These are phyloP conservation scores for Dasypus novemcinctus DNA, from an alignment of 2,113 vertebrate species.

Conservation along the genomic window DNA sequence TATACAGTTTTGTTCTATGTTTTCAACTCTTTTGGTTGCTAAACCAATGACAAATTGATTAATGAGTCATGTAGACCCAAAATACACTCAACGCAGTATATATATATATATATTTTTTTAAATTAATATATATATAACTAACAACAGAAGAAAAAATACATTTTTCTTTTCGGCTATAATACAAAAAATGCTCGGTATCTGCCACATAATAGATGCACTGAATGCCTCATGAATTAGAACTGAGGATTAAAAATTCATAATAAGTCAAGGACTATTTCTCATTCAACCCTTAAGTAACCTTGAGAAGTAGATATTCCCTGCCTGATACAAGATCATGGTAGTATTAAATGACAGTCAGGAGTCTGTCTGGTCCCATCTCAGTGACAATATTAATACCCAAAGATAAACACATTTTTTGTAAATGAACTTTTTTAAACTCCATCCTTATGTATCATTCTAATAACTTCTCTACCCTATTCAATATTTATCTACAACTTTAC, in stretches of 20 bases:
- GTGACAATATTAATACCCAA: not conserved
- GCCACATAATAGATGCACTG: not conserved
- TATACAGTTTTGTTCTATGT: not conserved
- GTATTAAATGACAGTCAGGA: not conserved
- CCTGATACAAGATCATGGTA: not conserved
- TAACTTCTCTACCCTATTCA: not conserved
- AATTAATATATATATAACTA: not conserved
- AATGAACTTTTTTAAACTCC: not conserved
- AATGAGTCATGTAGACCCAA: not conserved
- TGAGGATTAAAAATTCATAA: conserved; percentile 1
- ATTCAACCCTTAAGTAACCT: not conserved
- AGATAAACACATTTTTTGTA: not conserved
- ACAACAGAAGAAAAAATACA: not conserved
- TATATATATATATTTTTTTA: no score
- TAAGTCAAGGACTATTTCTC: not conserved
- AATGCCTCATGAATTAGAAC: conserved; percentile 32
- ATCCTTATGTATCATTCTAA: not conserved
- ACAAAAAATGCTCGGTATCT: not conserved
- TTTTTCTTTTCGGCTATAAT: not conserved
- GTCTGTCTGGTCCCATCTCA: not conserved
- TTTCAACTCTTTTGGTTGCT: not conserved
- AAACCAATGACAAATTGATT: not conserved
- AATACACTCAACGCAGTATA: not conserved
- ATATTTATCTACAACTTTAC: not conserved
- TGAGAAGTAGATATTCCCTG: not conserved